These are phyloP conservation scores for Calypte anna DNA, from an alignment of 2,113 vertebrate genomes.

Conservation along the genomic window DNA sequence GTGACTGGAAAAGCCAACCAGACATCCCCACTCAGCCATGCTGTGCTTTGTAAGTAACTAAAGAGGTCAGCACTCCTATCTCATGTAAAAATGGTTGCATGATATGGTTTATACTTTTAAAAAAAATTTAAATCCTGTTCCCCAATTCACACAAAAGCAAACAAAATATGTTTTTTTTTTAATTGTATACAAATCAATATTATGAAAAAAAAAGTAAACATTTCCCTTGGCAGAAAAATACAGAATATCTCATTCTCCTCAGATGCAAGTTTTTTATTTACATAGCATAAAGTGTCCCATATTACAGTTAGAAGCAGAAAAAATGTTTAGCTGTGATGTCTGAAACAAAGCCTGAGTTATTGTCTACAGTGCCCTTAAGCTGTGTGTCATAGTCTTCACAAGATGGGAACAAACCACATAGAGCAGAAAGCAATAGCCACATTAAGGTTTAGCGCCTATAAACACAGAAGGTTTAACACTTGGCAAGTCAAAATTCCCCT, in stretches of 20 bases:
- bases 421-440: background rate
- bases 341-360: slow-evolving; percentile 17
- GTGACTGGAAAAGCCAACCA: background rate
- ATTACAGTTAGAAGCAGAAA: slow-evolving; percentile 34
- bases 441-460: slow-evolving; percentile 49
- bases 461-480: slow-evolving; percentile 64
- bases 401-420: slow-evolving; percentile 3
- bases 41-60: background rate
- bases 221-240: slow-evolving; percentile 37
- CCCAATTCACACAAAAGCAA: slow-evolving; percentile 27
- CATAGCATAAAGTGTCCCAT: background rate
- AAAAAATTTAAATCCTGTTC: slow-evolving; percentile 13
- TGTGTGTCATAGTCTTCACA: slow-evolving; percentile 20
- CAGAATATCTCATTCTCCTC: background rate
- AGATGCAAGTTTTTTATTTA: slow-evolving; percentile 15
- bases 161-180: background rate
- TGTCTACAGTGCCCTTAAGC: slow-evolving; percentile 26
- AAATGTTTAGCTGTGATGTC: background rate
- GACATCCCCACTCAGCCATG: background rate
- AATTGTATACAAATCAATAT: slow-evolving; percentile 8
- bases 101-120: background rate
- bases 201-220: background rate
- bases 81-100: background rate
- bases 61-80: background rate
- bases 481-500: slow-evolving; percentile 46